Percentiles rank a stretch among this genome's conserved stretches.
Conservation (phyloP, 2,797 vertebrate genomes). For the Myotis myotis region DNA sequence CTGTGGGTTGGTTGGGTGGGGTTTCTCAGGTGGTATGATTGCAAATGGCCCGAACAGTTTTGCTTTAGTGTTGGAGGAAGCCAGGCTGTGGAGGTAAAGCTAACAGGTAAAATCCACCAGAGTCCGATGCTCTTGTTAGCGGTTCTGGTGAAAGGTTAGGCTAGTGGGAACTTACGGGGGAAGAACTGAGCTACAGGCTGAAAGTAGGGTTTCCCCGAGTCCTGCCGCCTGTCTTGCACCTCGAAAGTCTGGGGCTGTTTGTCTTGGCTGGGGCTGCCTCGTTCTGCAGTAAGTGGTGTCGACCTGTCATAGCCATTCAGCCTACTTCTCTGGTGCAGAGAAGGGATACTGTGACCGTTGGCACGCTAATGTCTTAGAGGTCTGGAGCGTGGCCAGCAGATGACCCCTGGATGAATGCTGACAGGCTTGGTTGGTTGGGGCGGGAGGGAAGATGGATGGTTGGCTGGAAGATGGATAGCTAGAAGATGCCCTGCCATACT, state of each 20-base stretch:
- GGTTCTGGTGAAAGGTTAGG: background rate
- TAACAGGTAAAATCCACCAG: background rate
- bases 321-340: background rate
- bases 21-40: background rate
- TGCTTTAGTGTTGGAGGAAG: background rate
- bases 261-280: background rate
- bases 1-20: too few relatives aligned
- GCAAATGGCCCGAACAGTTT: background rate
- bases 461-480: background rate
- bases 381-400: background rate
- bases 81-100: background rate
- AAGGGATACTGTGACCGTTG: fast-evolving
- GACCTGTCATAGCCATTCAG: background rate
- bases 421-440: background rate
- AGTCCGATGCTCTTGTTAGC: background rate
- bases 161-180: background rate
- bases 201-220: background rate
- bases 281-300: background rate
- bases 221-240: background rate
- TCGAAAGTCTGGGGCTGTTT: background rate
- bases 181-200: background rate
- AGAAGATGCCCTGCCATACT: background rate
- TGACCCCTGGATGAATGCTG: background rate
- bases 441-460: background rate
- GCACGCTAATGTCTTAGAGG: background rate